Conservation (phyloP, 2,113 vertebrate species). For the Sceloporus undulatus region DNA sequence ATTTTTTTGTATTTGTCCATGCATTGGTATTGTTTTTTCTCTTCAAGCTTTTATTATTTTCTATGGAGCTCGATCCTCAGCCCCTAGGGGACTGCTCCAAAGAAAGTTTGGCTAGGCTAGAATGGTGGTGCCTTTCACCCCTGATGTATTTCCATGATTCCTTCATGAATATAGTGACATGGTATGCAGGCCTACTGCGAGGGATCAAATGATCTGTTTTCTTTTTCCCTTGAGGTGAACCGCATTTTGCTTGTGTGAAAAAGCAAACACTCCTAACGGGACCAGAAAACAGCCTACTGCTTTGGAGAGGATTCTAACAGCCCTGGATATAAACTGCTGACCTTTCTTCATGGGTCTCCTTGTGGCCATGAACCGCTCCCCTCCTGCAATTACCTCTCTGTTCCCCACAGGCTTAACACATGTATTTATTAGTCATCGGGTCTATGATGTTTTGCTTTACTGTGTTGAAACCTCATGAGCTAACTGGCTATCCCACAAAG, state of each 20-base stretch:
- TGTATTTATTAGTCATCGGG: conserved; percentile 58
- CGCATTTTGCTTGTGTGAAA: conserved; percentile 66
- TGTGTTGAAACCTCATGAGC: conserved; percentile 62
- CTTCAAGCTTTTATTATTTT: conserved; percentile 57
- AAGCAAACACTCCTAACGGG: conserved; percentile 66
- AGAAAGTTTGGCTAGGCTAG: conserved; percentile 45
- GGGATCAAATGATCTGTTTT: conserved; percentile 66
- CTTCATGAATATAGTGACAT: conserved; percentile 53
- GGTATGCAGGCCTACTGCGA: conserved; percentile 52
- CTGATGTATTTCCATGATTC: conserved; percentile 56
- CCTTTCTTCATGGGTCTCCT: conserved; percentile 56
- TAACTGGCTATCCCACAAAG: conserved; percentile 20
- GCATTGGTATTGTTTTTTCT: conserved; percentile 49
- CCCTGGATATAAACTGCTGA: conserved; percentile 64
- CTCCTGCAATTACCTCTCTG: background rate
- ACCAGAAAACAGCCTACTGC: conserved; percentile 69
- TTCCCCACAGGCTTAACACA: conserved; percentile 42
- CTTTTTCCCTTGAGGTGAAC: conserved; percentile 75
- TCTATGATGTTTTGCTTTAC: conserved; percentile 65
- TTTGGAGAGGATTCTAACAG: conserved; percentile 63
- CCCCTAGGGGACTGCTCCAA: conserved; percentile 38
- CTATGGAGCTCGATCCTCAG: conserved; percentile 28
- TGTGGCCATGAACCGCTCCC: conserved; percentile 55
- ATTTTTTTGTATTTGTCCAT: conserved; percentile 61
- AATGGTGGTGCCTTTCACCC: conserved; percentile 45